phyloP scores from a whole-genome alignment of 2,797 vertebrate species.

The Sebastiscus tertius region DNA sequence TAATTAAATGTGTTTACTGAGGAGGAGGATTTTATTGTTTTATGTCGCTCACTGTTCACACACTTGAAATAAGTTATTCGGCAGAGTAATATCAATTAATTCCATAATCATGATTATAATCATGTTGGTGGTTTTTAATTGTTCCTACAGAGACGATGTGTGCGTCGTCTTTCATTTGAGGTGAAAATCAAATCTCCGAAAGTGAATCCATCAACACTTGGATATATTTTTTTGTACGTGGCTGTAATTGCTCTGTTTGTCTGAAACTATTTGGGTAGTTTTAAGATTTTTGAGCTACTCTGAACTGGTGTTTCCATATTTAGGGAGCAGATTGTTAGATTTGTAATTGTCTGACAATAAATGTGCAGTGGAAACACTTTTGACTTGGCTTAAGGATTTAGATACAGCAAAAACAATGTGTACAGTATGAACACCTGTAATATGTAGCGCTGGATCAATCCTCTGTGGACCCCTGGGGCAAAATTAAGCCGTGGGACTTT shows the following conservation, averaged over 20 bases:
- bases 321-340: slow-evolving; percentile 24
- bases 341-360: slow-evolving; percentile 60
- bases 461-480: too few species aligned
- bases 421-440: neutral
- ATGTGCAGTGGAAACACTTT: slow-evolving; percentile 47
- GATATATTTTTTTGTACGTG: slow-evolving; percentile 54
- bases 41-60: slow-evolving; percentile 25
- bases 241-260: slow-evolving; percentile 39
- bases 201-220: slow-evolving; percentile 29
- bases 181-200: slow-evolving; percentile 14
- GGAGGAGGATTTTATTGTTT: slow-evolving; percentile 22
- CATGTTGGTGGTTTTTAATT: neutral
- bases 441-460: neutral
- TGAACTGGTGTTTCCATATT: slow-evolving; percentile 33
- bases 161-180: slow-evolving; percentile 19
- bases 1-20: slow-evolving; percentile 33
- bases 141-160: neutral
- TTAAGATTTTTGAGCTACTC: slow-evolving; percentile 6
- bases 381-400: slow-evolving; percentile 17
- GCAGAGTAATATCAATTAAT: neutral
- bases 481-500: neutral
- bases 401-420: neutral
- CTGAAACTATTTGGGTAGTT: slow-evolving; percentile 21
- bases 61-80: slow-evolving; percentile 43
- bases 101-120: slow-evolving; percentile 10